Conservation (phyloP, 1,140 invertebrate genomes). For the Brachionus manjavacas region DNA sequence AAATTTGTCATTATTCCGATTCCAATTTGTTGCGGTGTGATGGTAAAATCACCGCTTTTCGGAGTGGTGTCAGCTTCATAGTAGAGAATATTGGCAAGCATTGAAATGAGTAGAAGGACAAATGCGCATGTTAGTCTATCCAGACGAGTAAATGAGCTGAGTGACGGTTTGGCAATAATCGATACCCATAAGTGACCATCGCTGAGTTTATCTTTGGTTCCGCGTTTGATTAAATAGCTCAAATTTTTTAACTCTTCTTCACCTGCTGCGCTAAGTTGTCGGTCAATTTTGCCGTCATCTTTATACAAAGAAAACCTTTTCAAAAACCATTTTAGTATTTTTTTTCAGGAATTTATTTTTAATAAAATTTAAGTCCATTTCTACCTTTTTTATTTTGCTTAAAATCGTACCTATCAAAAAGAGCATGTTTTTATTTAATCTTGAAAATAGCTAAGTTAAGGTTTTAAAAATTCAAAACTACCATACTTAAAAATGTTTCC, state of each 20-base stretch:
- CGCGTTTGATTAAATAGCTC: background rate
- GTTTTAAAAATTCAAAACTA: no score
- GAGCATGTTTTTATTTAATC: no score
- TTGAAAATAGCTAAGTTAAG: no score
- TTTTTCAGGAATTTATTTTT: slow-evolving; percentile 21
- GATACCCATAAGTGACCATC: slow-evolving; percentile 37
- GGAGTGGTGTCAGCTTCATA: background rate
- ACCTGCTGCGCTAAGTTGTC: slow-evolving; percentile 47
- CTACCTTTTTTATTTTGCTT: no score
- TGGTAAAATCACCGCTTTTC: background rate
- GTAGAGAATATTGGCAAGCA: slow-evolving; percentile 33
- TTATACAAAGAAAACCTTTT: slow-evolving; percentile 55
- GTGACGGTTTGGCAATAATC: background rate
- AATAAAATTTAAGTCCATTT: no score
- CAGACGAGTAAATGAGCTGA: slow-evolving; percentile 33
- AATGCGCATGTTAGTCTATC: slow-evolving; percentile 18
- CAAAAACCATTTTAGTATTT: no score
- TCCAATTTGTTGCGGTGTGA: slow-evolving; percentile 28
- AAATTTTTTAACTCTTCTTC: background rate
- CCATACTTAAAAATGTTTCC: no score
- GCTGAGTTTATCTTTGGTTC: background rate
- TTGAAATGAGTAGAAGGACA: slow-evolving; percentile 15
- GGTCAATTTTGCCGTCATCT: slow-evolving; percentile 55
- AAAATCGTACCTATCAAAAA: no score
- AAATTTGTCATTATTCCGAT: slow-evolving; percentile 14